Evolutionary conservation across 2,888 invertebrate species (phyloP), one percentile per base, ranked within the genome.

Genomic region (Panzeria rudis): DNA sequence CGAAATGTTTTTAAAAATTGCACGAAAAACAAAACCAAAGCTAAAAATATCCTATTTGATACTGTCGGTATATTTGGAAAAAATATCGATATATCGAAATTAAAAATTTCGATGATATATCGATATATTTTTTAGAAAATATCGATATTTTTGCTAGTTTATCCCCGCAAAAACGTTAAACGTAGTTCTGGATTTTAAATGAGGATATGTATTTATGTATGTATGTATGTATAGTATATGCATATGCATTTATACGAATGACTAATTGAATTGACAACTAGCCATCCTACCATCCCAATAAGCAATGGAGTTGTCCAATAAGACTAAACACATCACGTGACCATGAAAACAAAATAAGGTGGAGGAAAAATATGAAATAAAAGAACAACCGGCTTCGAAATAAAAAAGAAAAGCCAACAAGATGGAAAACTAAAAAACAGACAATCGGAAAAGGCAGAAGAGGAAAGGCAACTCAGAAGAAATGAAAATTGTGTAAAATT

Each of bases 301-400:
- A 23, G 7, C 6, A 61, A 54, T 23, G 6, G 20, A 17, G 17
- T 35, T 56, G 11, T 35, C 25, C 52, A 69, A 54, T 41, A 75
- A 73, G 32, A 56, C 56, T 11, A 25, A 52, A 82, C 11, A 44
- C 56, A 71, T 82, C 82, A 82, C 76, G 76, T 71, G 76, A 82
- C 69, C 62, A 71, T 69, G 62, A 71, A 69, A 75, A 17, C 23
- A 52, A 50, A 17, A 17, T 38, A 15, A 38, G 8, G 17, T n/a
- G 15, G 25, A 62, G 69, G 25, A 69, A 69, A 50, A 50, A 17
- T 20, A 32, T 47, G 29, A 25, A 64, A 38, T 9, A 56, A 47
- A 64, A 35, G 32, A 82, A 38, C 23, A 82, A 64, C 82, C 82
- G 82, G 82, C 76, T 56, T 82, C 41, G 11, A 56, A 41, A 71